A percentile compares a stretch with the other conserved stretches of the same genome.
Evolutionary conservation across 2,888 invertebrate genomes (phyloP).

Genomic region (Calameuta pallipes): DNA sequence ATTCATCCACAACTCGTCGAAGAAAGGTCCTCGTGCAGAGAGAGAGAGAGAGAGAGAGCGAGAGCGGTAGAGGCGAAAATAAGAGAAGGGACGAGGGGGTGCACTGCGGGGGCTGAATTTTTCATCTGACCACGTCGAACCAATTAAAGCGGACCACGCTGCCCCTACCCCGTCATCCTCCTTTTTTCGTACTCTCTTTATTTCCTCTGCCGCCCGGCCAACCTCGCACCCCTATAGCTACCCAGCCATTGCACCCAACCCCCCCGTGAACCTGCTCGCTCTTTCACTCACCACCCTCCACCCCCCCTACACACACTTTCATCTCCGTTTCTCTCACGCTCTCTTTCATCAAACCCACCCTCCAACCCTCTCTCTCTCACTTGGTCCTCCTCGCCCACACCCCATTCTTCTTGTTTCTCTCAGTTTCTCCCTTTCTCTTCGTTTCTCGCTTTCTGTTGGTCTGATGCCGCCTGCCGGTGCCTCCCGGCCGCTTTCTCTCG

Average conservation of each 20-base stretch:
- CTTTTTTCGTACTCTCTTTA: conserved; percentile 22
- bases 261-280: conserved; percentile 14
- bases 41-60: too few species aligned
- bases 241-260: conserved; percentile 13
- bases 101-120: conserved; percentile 55
- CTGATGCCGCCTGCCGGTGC: too few species aligned
- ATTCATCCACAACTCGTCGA: too few species aligned
- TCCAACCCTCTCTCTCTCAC: conserved; percentile 7
- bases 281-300: conserved; percentile 10
- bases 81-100: too few species aligned
- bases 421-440: conserved; percentile 46
- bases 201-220: conserved; percentile 14
- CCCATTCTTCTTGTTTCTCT: conserved; percentile 45
- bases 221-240: neutral
- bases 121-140: conserved; percentile 64
- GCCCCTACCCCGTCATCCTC: conserved; percentile 37
- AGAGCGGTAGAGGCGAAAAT: too few species aligned
- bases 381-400: conserved; percentile 25
- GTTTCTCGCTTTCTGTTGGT: too few species aligned
- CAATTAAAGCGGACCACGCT: conserved; percentile 62
- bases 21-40: too few species aligned
- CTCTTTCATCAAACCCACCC: neutral
- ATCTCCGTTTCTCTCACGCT: conserved; percentile 7
- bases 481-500: conserved; percentile 18
- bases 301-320: conserved; percentile 21